Evolutionary conservation across 2,888 invertebrate species (phyloP), one percentile per base, ranked within the genome.

Genomic region (Chironomus riparius): DNA sequence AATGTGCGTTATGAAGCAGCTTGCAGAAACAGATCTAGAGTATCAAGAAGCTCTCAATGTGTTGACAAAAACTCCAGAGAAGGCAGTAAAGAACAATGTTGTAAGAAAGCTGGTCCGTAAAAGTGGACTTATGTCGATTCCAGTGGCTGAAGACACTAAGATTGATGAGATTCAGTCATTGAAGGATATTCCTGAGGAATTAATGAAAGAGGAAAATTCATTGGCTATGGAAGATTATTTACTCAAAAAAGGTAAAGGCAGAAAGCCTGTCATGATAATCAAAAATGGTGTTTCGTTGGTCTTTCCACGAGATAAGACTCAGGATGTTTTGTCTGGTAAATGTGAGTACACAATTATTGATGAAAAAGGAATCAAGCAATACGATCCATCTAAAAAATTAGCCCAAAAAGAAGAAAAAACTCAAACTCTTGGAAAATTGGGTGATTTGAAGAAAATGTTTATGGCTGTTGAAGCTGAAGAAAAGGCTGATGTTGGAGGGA

Each of bases 141-240:
- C 89, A 28, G 89, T 89, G 0, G 88, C 89, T 4, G 10, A 38
- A 10, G 38, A 38, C 10, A 1, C 38, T 82, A 88, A 89, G 79
- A 79, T 79, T 10, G 83, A 85, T 2, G 86, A 87, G 4, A 80
- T 89, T 12, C 82, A 87, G 79, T 89, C 88, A 56, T 91, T 92
- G 1, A 87, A 86, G 77, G 91, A 91, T 78, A 88, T 92, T n/a
- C 92, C 92, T 13, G 82, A 88, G 3, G 87, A 87, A 76, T 83
- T 92, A 24, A 86, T 92, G 77, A 87, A 88, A 78, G 87, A 88
- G 3, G 89, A 90, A 80, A 92, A 92, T 80, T 87, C 88, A 79
- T 83, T 92, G n/a, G 92, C 91, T 0, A 90, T 92, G 84, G 91
- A 92, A 83, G 91, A 92, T 79, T 91, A 89, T 80, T 83, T 92